phyloP scores from a whole-genome alignment of 2,113 vertebrate genomes.

The Gambusia affinis region DNA sequence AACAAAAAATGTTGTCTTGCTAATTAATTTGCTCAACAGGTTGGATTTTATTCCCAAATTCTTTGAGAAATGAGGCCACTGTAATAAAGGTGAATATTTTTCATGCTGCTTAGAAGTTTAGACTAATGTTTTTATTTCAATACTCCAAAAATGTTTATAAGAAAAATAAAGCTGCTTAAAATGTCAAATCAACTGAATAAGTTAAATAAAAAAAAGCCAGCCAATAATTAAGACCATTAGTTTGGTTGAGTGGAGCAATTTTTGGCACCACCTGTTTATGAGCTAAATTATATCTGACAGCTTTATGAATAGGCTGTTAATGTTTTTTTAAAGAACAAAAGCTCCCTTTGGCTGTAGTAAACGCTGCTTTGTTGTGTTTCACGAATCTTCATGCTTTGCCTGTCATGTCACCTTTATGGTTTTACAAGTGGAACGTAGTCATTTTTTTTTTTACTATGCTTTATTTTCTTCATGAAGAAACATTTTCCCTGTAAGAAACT shows the following conservation, averaged over 20 bases:
- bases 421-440: constrained; percentile 9
- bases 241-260: constrained; percentile 9
- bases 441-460: neutral
- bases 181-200: neutral
- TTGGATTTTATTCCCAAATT: too few relatives aligned
- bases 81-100: too few relatives aligned
- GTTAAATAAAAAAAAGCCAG: neutral
- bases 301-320: constrained; percentile 1
- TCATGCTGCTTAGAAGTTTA: too few relatives aligned
- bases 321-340: constrained; percentile 14
- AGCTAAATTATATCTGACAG: constrained; percentile 8
- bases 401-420: constrained; percentile 14
- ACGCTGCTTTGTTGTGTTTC: neutral
- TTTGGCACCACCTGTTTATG: neutral
- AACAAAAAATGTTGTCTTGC: neutral
- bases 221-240: neutral
- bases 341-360: constrained; percentile 1
- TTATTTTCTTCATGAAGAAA: constrained; percentile 16
- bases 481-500: constrained; percentile 36
- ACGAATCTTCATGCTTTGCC: neutral
- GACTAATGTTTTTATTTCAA: too few relatives aligned
- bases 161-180: too few relatives aligned
- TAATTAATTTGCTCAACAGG: neutral
- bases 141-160: too few relatives aligned
- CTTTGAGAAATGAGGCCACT: too few relatives aligned